phyloP scores from a whole-genome alignment of 1,140 invertebrate species.

The Portunus trituberculatus region DNA sequence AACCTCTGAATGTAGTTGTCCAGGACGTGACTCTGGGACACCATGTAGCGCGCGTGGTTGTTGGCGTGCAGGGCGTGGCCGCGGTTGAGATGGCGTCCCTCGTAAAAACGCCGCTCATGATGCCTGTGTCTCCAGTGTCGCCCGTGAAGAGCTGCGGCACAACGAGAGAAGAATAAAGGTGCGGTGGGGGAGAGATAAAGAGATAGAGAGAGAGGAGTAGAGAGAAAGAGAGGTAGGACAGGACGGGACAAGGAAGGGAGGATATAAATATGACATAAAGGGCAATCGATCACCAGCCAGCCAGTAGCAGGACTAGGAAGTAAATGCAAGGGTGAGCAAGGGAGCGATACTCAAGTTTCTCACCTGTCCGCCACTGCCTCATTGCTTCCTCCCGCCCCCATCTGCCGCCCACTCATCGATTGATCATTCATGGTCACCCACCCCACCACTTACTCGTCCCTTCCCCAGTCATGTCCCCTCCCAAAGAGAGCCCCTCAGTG shows the following conservation, averaged over 20 bases:
- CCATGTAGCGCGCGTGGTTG: constrained; percentile 40
- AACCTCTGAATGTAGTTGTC: constrained; percentile 61
- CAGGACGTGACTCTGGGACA: constrained; percentile 41
- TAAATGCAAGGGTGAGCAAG: background rate
- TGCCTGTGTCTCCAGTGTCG: constrained; percentile 63
- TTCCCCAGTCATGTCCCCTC: background rate
- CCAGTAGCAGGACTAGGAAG: background rate
- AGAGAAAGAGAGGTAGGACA: background rate
- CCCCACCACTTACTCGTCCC: background rate
- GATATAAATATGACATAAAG: background rate
- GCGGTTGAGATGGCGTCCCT: constrained; percentile 7
- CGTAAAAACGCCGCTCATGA: constrained; percentile 57
- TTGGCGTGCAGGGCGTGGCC: background rate
- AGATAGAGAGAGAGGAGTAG: background rate
- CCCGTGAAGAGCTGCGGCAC: constrained; percentile 48
- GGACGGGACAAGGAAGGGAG: background rate
- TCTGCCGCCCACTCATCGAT: background rate
- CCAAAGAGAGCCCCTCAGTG: background rate
- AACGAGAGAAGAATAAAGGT: background rate
- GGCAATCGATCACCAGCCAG: background rate
- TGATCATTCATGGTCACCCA: background rate
- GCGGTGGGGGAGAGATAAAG: background rate
- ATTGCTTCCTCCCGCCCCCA: too few species aligned
- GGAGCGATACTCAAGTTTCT: background rate
- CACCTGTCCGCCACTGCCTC: background rate